Conservation (phyloP, 1,140 invertebrate genomes). For the Trissolcus basalis region DNA sequence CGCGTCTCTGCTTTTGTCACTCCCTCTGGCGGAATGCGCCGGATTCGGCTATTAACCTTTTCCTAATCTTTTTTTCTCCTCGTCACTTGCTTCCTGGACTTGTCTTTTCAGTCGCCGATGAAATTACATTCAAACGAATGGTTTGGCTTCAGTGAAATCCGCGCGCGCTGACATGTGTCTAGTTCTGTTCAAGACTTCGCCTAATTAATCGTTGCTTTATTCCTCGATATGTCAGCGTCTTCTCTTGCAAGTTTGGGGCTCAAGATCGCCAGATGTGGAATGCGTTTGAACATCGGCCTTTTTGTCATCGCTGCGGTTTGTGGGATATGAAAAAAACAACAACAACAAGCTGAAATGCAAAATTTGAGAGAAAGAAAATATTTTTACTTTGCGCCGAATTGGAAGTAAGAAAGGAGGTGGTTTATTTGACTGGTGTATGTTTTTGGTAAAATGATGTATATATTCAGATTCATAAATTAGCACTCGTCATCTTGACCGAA, state of each 20-base stretch:
- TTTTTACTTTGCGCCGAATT: no score
- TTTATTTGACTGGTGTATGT: no score
- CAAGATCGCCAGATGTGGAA: constrained; percentile 6
- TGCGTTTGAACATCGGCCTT: constrained; percentile 23
- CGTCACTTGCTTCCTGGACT: constrained; percentile 36
- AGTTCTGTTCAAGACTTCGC: constrained; percentile 35
- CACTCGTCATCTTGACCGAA: constrained; percentile 66
- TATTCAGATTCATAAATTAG: constrained; percentile 15
- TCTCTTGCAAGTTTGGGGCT: neutral
- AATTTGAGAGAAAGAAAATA: no score
- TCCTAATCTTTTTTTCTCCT: constrained; percentile 23
- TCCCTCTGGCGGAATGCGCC: constrained; percentile 31
- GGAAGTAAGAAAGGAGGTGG: no score
- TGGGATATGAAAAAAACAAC: no score
- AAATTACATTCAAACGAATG: constrained; percentile 31
- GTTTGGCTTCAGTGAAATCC: constrained; percentile 52
- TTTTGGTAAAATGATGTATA: no score
- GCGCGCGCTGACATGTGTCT: constrained; percentile 33
- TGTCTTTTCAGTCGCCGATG: constrained; percentile 23
- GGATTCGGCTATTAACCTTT: constrained; percentile 46
- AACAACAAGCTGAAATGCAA: no score
- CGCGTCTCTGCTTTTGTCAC: constrained; percentile 23
- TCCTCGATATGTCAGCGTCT: constrained; percentile 18
- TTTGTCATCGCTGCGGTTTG: no score
- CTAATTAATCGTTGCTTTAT: constrained; percentile 34